Evolutionary conservation across 2,113 vertebrate genomes (phyloP).

Genomic region (Mixornis gularis): DNA sequence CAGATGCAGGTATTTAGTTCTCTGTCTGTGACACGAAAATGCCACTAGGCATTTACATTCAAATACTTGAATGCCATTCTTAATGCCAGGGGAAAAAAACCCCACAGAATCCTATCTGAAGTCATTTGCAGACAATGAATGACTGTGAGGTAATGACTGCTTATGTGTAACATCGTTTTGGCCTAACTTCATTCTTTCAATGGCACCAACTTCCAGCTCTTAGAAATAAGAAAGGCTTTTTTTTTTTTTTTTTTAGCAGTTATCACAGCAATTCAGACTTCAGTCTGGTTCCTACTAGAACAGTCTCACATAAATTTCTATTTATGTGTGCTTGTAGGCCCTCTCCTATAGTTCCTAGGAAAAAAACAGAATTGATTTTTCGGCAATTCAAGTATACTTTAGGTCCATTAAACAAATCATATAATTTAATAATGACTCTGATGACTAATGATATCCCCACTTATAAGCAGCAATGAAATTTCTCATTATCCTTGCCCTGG

Average conservation of each 20-base stretch:
- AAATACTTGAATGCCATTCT: background rate
- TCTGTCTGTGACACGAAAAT: background rate
- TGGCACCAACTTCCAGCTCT: background rate
- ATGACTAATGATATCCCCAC: background rate
- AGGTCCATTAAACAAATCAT: background rate
- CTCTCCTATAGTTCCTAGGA: background rate
- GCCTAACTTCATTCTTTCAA: background rate
- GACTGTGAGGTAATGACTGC: background rate
- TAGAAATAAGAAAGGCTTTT: background rate
- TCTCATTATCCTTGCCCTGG: background rate
- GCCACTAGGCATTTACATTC: background rate
- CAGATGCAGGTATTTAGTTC: background rate
- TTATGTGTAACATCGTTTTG: background rate
- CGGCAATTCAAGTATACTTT: background rate
- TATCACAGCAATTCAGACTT: background rate
- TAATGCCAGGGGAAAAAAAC: background rate
- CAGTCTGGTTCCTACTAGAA: background rate
- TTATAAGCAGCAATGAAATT: background rate
- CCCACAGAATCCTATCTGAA: background rate
- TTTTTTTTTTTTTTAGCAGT: background rate
- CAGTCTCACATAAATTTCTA: background rate
- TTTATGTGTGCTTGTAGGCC: background rate
- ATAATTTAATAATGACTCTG: background rate
- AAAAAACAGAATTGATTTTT: background rate
- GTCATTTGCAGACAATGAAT: background rate